phyloP scores from a whole-genome alignment of 2,797 vertebrate species.

The Halcyon leucocephala region DNA sequence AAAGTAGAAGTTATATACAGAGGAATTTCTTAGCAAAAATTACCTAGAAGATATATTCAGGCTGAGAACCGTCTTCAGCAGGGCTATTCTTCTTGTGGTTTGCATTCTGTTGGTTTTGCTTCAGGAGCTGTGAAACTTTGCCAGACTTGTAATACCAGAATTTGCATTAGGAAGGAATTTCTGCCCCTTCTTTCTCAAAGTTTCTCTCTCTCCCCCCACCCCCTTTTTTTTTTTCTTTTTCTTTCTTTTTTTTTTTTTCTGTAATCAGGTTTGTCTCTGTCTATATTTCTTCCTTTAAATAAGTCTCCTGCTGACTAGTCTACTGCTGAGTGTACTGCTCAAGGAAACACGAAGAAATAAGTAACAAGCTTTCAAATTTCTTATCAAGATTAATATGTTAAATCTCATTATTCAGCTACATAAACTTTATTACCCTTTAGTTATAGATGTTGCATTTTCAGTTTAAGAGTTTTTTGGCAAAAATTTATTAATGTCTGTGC shows the following conservation, averaged over 20 bases:
- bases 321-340: background rate
- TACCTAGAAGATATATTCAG: background rate
- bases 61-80: background rate
- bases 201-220: fast-evolving
- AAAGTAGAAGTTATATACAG: constrained; percentile 14
- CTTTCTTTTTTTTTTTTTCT: fast-evolving
- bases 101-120: background rate
- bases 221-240: too few relatives aligned
- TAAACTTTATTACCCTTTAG: background rate
- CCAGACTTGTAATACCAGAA: background rate
- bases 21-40: background rate
- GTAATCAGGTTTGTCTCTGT: background rate
- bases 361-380: background rate
- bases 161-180: background rate
- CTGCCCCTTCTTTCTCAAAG: background rate
- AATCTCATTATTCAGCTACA: background rate
- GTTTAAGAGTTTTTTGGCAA: background rate
- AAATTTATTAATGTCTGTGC: background rate
- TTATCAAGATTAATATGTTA: background rate
- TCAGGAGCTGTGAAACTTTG: background rate
- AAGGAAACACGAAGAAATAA: background rate
- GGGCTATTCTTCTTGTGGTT: background rate
- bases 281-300: background rate
- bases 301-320: background rate
- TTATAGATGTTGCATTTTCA: background rate